A percentile compares a stretch with the other conserved stretches of the same genome.
Conservation (phyloP, 2,113 vertebrate species). For the Periophthalmus modestus region DNA sequence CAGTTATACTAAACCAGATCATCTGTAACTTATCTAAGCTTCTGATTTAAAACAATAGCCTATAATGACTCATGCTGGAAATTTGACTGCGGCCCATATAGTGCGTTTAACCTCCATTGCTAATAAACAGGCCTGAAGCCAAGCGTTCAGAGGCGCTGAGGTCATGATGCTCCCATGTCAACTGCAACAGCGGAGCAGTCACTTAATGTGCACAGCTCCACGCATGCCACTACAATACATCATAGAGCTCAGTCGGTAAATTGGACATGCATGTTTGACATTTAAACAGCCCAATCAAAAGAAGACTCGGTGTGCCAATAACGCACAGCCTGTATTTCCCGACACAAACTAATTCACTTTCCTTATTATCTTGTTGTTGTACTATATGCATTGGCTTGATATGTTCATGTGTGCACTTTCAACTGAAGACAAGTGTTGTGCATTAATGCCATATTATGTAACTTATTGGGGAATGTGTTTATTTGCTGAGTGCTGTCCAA, state of each 20-base stretch:
- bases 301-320: background rate
- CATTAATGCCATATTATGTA: background rate
- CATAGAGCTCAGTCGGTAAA: background rate
- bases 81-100: slow-evolving; percentile 9
- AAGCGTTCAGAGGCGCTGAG: slow-evolving; percentile 4
- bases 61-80: slow-evolving; percentile 18
- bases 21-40: slow-evolving; percentile 30
- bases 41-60: slow-evolving; percentile 13
- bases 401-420: background rate
- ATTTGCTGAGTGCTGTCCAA: background rate
- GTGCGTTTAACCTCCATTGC: background rate
- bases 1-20: slow-evolving; percentile 7
- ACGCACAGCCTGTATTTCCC: background rate
- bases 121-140: slow-evolving; percentile 10
- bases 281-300: background rate
- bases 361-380: background rate
- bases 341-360: background rate
- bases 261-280: slow-evolving; percentile 2
- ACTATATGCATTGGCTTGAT: background rate
- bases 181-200: background rate
- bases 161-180: slow-evolving; percentile 10
- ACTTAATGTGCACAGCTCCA: background rate
- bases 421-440: background rate
- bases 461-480: background rate
- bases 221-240: background rate